Conservation (phyloP, 2,797 vertebrate genomes). For the Ptychobarbus kaznakovi region DNA sequence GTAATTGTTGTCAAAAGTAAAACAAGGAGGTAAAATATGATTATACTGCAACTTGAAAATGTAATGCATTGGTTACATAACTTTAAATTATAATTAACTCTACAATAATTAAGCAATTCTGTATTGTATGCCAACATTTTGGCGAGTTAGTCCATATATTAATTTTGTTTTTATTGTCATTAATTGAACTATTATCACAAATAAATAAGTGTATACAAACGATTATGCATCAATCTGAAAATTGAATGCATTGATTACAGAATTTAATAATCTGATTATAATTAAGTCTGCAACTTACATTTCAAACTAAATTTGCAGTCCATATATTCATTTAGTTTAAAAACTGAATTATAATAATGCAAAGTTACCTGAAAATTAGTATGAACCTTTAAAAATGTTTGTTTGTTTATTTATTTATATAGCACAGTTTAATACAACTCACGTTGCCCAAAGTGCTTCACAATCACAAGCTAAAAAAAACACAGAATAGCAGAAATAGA, state of each 20-base stretch:
- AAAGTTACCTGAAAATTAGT: neutral
- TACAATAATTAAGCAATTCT: neutral
- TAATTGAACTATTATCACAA: neutral
- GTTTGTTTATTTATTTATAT: no score
- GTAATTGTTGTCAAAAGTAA: neutral
- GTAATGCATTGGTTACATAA: neutral
- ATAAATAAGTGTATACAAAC: neutral
- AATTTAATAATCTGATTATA: neutral
- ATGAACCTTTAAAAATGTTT: neutral
- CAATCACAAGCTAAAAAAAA: no score
- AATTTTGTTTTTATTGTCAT: no score
- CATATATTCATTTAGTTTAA: neutral
- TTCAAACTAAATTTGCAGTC: neutral
- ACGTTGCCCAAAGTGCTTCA: no score
- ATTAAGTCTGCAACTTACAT: neutral
- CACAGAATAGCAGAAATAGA: no score
- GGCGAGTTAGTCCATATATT: neutral
- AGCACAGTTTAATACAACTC: no score
- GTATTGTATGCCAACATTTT: neutral
- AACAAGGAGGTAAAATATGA: neutral
- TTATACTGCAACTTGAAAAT: neutral
- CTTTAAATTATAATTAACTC: neutral
- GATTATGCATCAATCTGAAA: neutral
- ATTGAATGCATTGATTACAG: neutral
- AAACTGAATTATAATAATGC: neutral